Percentiles rank a stretch among this genome's conserved stretches.
These are phyloP conservation scores for Onchidella celtica DNA, from an alignment of 2,888 invertebrate genomes.

Conservation along the genomic window DNA sequence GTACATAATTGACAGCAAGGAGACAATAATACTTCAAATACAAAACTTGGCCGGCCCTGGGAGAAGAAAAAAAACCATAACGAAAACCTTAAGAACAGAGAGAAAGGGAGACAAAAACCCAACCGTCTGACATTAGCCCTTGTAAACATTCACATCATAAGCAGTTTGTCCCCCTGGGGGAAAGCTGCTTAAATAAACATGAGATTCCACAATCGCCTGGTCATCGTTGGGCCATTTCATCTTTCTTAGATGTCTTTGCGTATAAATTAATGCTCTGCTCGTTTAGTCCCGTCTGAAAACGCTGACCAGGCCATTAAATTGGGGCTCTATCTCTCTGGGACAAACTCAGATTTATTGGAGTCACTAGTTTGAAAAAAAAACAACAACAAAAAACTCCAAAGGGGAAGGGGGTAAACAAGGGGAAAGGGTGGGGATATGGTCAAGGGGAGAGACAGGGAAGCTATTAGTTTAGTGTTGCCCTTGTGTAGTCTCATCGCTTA, in stretches of 20 bases:
- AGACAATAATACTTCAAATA: neutral
- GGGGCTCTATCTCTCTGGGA: neutral
- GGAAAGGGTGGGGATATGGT: too few species aligned
- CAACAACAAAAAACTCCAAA: too few species aligned
- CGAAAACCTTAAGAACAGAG: too few species aligned
- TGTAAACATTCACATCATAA: neutral
- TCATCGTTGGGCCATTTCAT: neutral
- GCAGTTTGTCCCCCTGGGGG: neutral
- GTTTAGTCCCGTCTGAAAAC: neutral
- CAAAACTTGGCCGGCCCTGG: neutral
- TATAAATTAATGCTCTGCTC: neutral
- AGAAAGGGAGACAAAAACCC: neutral
- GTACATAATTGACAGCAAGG: too few species aligned
- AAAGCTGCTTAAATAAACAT: neutral
- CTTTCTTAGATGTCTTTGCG: neutral
- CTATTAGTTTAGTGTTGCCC: too few species aligned
- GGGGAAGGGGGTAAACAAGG: too few species aligned
- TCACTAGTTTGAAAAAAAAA: neutral
- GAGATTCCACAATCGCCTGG: neutral
- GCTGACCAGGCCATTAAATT: neutral
- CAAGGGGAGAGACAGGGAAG: too few species aligned
- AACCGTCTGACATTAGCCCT: neutral
- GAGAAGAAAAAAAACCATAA: neutral
- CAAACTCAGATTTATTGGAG: neutral
- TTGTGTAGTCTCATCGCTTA: too few species aligned